Conservation (phyloP, 2,888 invertebrate genomes). For the Bhutanitis thaidina region DNA sequence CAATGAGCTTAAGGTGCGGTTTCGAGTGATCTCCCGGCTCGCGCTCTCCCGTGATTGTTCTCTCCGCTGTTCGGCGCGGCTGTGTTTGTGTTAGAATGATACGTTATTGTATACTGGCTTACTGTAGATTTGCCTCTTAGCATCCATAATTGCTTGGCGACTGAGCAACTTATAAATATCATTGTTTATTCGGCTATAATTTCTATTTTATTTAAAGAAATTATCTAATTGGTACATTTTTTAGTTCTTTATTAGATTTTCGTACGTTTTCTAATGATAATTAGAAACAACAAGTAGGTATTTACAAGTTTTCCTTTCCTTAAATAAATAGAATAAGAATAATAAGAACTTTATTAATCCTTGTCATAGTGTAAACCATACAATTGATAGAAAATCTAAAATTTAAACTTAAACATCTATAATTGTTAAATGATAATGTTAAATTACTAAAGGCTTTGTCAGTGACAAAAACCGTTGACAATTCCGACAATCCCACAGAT, state of each 20-base stretch:
- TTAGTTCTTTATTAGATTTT: too few species aligned
- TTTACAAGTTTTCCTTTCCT: too few species aligned
- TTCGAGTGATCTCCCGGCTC: constrained; percentile 73
- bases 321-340: too few species aligned
- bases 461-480: constrained; percentile 29
- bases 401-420: constrained; percentile 17
- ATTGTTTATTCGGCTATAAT: too few species aligned
- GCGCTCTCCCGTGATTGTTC: constrained; percentile 67
- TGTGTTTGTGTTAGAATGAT: constrained; percentile 75
- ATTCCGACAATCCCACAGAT: constrained; percentile 63
- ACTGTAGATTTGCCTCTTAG: constrained; percentile 76
- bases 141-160: constrained; percentile 74
- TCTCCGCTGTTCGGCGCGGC: constrained; percentile 44
- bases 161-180: constrained; percentile 47
- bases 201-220: too few species aligned
- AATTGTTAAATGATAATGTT: constrained; percentile 16
- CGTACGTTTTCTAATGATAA: too few species aligned
- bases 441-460: constrained; percentile 18
- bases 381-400: neutral
- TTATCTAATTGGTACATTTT: too few species aligned
- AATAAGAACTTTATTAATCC: too few species aligned
- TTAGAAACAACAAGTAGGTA: too few species aligned
- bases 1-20: constrained; percentile 80
- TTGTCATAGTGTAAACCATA: too few species aligned
- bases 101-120: constrained; percentile 75